Base-by-base conservation (phyloP, 2,797 vertebrate species). In the Thalassophryne amazonica region DNA sequence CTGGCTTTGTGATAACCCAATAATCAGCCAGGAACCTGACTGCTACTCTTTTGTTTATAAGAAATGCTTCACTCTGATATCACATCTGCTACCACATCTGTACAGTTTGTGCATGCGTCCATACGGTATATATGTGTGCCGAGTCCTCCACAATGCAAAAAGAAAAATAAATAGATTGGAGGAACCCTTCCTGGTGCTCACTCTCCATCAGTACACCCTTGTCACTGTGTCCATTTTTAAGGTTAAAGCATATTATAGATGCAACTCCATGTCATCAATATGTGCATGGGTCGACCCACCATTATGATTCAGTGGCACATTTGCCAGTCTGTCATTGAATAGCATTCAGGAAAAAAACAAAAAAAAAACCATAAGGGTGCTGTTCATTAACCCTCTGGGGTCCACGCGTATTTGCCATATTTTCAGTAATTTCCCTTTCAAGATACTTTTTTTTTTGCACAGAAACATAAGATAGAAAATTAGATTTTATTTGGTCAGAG, bases 1-100 rank as follows among this genome's bases (percentile, higher is more conserved):
- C 48, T 8, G 76, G 86, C 80, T 34, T 39, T 41, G 56, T 47
- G 54, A 72, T 78, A 85, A 80, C 61, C 75, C 64, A 82, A 86
- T 81, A 80, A 38, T 60, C 64, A 60, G 57, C 66, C 48, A 20
- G 48, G 76, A 64, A 67, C 71, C 67, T 78, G 69, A 76, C 61
- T 53, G 55, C 48, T 65, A 68, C 78, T 78, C 81, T 69, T 82
- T 78, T 64, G 73, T 80, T 81, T 75, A 66, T 78, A 65, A 55
- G 59, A 71, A 79, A 78, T 51, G 61, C 38, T 64, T 49, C 48
- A 33, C 47, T 75, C 31, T 66, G 58, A 77, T 81, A 80, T 67
- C 56, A 21, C 57, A 76, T 62, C 69, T 75, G 70, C 49, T 51
- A 18, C 50, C 41, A 21, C 27, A 48, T 32, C 41, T 19, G 54